Percentiles rank a stretch among this genome's conserved stretches.
phyloP scores from a whole-genome alignment of 2,888 invertebrate species.

The Scaptomyza parva region DNA sequence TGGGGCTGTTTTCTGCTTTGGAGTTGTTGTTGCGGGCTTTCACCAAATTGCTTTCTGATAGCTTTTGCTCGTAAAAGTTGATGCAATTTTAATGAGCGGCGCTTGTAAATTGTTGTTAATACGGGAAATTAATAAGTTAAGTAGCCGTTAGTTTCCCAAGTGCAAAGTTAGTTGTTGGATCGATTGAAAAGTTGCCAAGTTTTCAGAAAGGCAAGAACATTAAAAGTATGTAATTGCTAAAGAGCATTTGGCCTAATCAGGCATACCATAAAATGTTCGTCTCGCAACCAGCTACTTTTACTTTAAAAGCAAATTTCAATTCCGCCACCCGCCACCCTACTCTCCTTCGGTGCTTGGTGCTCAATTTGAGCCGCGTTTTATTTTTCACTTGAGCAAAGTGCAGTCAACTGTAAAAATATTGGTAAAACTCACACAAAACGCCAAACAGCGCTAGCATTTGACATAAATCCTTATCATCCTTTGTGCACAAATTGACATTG shows the following conservation, averaged over 20 bases:
- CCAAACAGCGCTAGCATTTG: constrained; percentile 70
- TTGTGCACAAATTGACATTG: constrained; percentile 79
- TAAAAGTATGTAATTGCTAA: constrained; percentile 20
- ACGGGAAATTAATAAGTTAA: constrained; percentile 75
- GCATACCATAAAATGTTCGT: constrained; percentile 2
- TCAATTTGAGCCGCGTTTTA: constrained; percentile 37
- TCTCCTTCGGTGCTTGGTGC: not conserved
- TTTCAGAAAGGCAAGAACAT: constrained; percentile 24
- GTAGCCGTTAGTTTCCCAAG: constrained; percentile 56
- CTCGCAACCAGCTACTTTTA: not conserved
- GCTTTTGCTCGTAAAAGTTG: constrained; percentile 45
- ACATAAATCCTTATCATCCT: constrained; percentile 79
- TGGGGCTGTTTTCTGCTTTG: constrained; percentile 27
- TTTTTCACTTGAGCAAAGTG: constrained; percentile 62
- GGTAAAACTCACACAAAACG: constrained; percentile 63
- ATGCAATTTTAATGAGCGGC: constrained; percentile 70
- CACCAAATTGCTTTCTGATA: constrained; percentile 56
- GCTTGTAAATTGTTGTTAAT: constrained; percentile 62
- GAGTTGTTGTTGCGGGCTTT: constrained; percentile 31
- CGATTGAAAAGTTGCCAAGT: constrained; percentile 41
- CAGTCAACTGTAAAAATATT: constrained; percentile 73
- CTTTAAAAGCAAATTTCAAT: constrained; percentile 3
- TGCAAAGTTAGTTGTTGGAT: constrained; percentile 66
- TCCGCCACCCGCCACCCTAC: not conserved
- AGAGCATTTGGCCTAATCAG: constrained; percentile 3